phyloP scores from a whole-genome alignment of 2,888 invertebrate species.

The Coleophora flavipennella region DNA sequence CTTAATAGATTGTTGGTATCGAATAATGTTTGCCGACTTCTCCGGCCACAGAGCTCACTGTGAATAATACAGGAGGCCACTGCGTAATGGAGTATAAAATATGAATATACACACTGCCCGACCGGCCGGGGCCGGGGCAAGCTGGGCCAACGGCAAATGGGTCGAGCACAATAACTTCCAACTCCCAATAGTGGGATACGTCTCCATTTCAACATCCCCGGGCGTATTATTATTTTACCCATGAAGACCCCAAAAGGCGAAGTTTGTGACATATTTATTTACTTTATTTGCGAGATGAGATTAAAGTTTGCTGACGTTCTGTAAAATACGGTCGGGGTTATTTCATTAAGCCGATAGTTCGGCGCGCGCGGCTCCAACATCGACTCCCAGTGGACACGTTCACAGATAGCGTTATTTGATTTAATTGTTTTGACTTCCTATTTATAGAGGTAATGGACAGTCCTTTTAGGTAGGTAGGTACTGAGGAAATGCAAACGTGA shows the following conservation, averaged over 20 bases:
- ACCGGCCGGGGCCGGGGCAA: no score
- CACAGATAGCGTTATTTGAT: no score
- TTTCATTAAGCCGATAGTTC: not conserved
- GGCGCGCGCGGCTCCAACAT: no score
- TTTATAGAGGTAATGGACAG: no score
- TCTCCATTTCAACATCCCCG: constrained; percentile 62
- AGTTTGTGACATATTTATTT: constrained; percentile 57
- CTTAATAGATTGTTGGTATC: constrained; percentile 43
- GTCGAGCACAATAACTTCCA: constrained; percentile 45
- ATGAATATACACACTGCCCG: constrained; percentile 45
- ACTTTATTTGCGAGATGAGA: constrained; percentile 48
- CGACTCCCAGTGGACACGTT: no score
- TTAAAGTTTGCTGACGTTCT: constrained; percentile 33
- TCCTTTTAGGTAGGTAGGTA: no score
- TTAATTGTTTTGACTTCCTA: no score
- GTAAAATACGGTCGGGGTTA: constrained; percentile 20
- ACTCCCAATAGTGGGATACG: constrained; percentile 59
- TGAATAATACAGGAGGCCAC: constrained; percentile 40
- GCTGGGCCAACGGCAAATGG: constrained; percentile 31
- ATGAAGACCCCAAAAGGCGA: constrained; percentile 58
- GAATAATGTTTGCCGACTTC: constrained; percentile 29
- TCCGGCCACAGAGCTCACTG: constrained; percentile 26
- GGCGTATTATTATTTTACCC: constrained; percentile 64
- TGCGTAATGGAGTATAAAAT: constrained; percentile 52
- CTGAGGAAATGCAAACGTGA: no score